Evolutionary conservation across 2,113 vertebrate genomes (phyloP).

Genomic region (Chitala chitala): DNA sequence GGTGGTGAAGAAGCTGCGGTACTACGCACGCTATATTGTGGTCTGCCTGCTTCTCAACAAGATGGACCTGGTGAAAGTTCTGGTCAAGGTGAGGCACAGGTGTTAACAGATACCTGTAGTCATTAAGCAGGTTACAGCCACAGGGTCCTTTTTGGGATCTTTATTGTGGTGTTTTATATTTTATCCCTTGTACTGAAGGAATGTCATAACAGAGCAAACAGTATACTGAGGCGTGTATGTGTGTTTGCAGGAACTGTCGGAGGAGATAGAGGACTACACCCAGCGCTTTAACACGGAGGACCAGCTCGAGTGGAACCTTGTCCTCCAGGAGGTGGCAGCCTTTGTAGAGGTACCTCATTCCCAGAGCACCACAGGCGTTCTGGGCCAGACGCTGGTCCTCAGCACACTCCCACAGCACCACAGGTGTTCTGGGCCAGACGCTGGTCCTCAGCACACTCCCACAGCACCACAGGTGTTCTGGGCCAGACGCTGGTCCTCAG

Average conservation of each 20-base stretch:
- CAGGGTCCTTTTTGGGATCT: no score
- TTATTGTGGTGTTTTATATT: no score
- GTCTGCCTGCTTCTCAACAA: conserved; percentile 98
- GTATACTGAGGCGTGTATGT: conserved; percentile 15
- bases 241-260: conserved; percentile 81
- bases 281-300: conserved; percentile 96
- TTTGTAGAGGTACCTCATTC: conserved; percentile 79
- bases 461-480: no score
- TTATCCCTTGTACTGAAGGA: neutral
- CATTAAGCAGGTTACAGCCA: no score
- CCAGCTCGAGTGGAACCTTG: conserved; percentile 94
- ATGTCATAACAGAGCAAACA: neutral
- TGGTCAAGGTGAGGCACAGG: conserved; percentile 72
- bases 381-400: neutral
- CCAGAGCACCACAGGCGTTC: conserved; percentile 29
- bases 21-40: conserved; percentile 95
- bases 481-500: no score
- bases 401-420: no score
- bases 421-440: no score
- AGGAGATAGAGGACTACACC: conserved; percentile 97
- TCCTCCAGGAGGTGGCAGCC: conserved; percentile 92
- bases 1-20: conserved; percentile 95
- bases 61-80: conserved; percentile 94
- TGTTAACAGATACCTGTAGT: neutral
- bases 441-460: no score